A percentile compares a stretch with the other conserved stretches of the same genome.
These are phyloP conservation scores for Lucilia sericata DNA, from an alignment of 1,140 invertebrate species.

Conservation along the genomic window DNA sequence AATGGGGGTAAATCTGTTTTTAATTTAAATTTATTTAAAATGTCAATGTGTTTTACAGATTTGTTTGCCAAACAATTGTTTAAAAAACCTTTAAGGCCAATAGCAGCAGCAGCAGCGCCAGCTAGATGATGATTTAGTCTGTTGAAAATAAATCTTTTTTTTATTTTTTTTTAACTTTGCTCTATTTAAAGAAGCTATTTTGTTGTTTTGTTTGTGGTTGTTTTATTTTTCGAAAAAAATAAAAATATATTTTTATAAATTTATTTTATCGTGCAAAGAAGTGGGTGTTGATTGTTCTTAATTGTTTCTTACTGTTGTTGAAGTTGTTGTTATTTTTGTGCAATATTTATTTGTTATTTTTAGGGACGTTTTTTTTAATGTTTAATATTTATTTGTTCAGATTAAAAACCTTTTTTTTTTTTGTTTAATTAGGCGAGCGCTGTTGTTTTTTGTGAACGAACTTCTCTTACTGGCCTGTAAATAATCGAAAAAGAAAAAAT, in stretches of 20 bases:
- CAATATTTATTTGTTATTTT: not conserved
- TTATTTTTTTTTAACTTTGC: no score
- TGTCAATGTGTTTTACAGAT: no score
- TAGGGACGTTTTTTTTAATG: not conserved
- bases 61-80: no score
- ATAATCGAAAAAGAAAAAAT: slow-evolving; percentile 33
- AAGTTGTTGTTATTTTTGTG: not conserved
- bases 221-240: not conserved
- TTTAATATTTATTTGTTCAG: not conserved
- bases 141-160: no score
- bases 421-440: not conserved
- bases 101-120: no score
- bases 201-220: not conserved
- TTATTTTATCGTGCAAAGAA: not conserved
- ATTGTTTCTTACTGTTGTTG: not conserved
- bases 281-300: slow-evolving; percentile 10
- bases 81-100: no score
- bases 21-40: no score
- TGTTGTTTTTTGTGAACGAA: slow-evolving; percentile 25
- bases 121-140: no score
- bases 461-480: slow-evolving; percentile 37
- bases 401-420: not conserved
- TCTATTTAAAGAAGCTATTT: not conserved
- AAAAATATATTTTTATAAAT: not conserved
- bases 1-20: no score